Conservation (phyloP, 2,113 vertebrate genomes). For the Larimichthys crocea region DNA sequence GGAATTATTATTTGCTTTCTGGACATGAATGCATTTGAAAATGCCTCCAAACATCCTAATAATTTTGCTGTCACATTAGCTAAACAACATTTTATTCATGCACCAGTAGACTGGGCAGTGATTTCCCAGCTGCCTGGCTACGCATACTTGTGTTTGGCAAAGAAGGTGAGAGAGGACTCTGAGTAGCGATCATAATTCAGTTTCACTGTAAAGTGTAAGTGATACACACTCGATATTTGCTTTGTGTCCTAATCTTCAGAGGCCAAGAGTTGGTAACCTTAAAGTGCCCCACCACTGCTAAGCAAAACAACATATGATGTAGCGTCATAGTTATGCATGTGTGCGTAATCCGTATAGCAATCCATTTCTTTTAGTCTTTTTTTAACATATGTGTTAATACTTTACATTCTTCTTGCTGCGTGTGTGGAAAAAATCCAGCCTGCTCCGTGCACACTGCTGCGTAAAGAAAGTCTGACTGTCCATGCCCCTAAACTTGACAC, state of each 20-base stretch:
- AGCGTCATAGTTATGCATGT: not conserved
- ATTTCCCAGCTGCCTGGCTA: conserved; percentile 47
- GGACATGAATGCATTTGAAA: conserved; percentile 13
- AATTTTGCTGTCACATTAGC: conserved; percentile 70
- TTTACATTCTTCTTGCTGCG: not conserved
- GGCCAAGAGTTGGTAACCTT: conserved; percentile 44
- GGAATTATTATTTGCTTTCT: not conserved
- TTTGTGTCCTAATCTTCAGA: conserved; percentile 60
- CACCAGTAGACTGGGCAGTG: conserved; percentile 22
- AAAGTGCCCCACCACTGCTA: not conserved
- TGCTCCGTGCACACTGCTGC: conserved; percentile 21
- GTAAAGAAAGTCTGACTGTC: conserved; percentile 15
- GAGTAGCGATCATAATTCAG: conserved; percentile 20
- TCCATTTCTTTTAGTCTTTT: not conserved
- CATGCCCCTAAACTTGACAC: conserved; percentile 40
- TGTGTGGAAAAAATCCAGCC: not conserved
- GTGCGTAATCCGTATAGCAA: not conserved
- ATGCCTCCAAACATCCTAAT: conserved; percentile 25
- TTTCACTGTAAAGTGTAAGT: conserved; percentile 71
- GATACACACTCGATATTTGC: conserved; percentile 63
- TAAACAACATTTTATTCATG: conserved; percentile 54
- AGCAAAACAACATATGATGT: conserved; percentile 1
- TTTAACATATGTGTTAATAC: not conserved
- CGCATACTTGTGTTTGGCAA: conserved; percentile 51
- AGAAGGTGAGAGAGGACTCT: conserved; percentile 44